These are phyloP conservation scores for Eremophila alpestris DNA, from an alignment of 2,797 vertebrate genomes.

Conservation along the genomic window DNA sequence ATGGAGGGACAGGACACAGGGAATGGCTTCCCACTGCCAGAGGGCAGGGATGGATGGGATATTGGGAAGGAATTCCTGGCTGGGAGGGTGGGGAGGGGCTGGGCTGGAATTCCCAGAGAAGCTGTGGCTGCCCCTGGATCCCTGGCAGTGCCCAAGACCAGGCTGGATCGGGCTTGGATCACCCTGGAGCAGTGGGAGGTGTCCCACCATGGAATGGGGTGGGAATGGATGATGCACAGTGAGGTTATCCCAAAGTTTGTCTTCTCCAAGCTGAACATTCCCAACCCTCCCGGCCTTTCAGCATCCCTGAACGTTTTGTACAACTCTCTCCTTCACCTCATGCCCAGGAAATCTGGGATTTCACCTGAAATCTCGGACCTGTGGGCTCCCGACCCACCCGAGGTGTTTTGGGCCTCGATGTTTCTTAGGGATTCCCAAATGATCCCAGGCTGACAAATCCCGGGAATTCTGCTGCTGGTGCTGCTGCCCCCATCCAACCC, in stretches of 20 bases:
- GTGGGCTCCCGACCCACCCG: neutral
- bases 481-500: neutral
- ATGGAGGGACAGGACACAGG: neutral
- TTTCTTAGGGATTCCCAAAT: neutral
- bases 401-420: accelerated
- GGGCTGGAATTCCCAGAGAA: neutral
- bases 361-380: accelerated
- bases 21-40: neutral
- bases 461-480: neutral
- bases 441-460: neutral
- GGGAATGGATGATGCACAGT: neutral
- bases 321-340: neutral
- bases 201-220: too few relatives aligned
- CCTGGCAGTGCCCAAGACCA: accelerated
- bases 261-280: neutral
- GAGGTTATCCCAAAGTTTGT: neutral
- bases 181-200: accelerated
- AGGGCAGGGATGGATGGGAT: neutral
- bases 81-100: neutral
- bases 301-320: accelerated
- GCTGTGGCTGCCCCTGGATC: neutral
- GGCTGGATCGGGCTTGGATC: neutral
- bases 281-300: neutral
- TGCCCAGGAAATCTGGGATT: neutral
- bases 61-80: neutral